Evolutionary conservation across 2,888 invertebrate species (phyloP), one percentile per base, ranked within the genome.

Genomic region (Dynastes hyllus): DNA sequence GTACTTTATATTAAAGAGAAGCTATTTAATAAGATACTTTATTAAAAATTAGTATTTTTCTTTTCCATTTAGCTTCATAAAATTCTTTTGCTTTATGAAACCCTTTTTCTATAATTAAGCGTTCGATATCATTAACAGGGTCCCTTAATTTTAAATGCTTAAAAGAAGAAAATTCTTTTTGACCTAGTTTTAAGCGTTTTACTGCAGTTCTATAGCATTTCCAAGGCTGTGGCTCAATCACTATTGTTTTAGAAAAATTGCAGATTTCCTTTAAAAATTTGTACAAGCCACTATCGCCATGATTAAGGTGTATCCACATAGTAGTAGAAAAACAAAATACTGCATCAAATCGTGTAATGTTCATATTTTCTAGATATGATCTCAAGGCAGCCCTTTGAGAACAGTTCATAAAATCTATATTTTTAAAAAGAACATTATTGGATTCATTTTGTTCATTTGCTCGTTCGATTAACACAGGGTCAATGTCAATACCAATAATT

Each of bases 231-330:
- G 96, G 95, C 87, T 97, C 97, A 80, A 96, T 90, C 27, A 96
- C 90, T 9, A 96, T 88, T 75, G 92, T 89, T 61, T 91, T 89
- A 4, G 93, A 89, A 32, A 91, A 85, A 6, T 86, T 83, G 79
- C 92, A 91, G 5, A 94, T 87, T 73, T 90, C 91, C 27, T 88
- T 86, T 1, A 97, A 88, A 87, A 96, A 95, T 2, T 87, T 83
- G 77, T 90, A 84, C 53, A 97, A 88, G 0, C 95, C 95, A 4
- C 89, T 87, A 89, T 97, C 97, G 5, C 96, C 95, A 88, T 94
- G 91, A 87, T 97, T 96, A 32, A 97, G 87, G 88, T 97, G 97
- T 85, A 97, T 95, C 97, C 97, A 97, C 96, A 97, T 96, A 22
- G 96, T 95, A 45, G 96, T 92, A 8, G 96, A 96, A 87, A 96